Conservation (phyloP, 2,113 vertebrate species). For the Oceanodroma tethys region DNA sequence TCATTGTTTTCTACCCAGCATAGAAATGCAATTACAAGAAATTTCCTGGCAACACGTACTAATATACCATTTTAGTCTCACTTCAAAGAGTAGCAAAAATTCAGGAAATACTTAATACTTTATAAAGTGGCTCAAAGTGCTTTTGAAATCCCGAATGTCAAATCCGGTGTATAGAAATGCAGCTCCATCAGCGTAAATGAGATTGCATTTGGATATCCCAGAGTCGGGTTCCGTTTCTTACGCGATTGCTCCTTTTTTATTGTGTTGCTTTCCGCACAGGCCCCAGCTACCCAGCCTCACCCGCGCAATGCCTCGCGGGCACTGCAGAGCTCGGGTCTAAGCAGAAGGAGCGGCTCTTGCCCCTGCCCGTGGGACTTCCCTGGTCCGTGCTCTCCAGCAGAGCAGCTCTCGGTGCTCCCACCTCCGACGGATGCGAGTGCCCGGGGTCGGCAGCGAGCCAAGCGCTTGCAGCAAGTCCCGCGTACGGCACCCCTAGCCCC, state of each 20-base stretch:
- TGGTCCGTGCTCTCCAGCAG: too few species aligned
- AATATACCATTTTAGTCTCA: background rate
- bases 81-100: background rate
- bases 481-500: background rate
- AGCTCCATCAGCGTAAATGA: background rate
- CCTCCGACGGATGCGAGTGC: accelerated
- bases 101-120: background rate
- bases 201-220: too few species aligned
- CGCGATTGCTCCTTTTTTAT: background rate
- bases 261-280: background rate
- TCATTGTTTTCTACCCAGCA: background rate
- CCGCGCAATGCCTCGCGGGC: accelerated
- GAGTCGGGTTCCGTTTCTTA: background rate
- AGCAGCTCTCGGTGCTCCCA: background rate
- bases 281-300: too few species aligned
- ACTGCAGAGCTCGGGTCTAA: background rate
- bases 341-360: background rate
- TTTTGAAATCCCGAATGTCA: background rate
- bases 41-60: background rate
- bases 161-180: accelerated
- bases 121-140: background rate
- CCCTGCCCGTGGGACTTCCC: background rate
- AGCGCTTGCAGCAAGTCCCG: background rate
- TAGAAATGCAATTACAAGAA: background rate
- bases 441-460: background rate